phyloP scores from a whole-genome alignment of 2,888 invertebrate species.

The Eristalis arbustorum region DNA sequence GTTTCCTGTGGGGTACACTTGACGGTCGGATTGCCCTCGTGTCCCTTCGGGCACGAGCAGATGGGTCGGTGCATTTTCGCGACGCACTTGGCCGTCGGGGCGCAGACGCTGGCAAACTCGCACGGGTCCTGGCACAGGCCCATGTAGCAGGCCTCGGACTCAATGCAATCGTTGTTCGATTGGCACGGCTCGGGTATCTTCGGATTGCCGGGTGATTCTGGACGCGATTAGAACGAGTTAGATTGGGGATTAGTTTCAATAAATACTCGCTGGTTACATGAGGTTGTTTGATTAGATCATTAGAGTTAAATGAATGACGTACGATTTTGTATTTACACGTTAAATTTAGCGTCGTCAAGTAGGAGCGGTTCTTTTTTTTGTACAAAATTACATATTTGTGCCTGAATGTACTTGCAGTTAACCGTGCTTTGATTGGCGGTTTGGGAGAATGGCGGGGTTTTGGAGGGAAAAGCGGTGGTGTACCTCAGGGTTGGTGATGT shows the following conservation, averaged over 20 bases:
- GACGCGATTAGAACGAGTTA: conserved; percentile 55
- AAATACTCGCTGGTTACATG: conserved; percentile 43
- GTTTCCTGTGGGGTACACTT: conserved; percentile 88
- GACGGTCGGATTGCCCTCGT: conserved; percentile 90
- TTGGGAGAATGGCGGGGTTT: neutral
- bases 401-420: neutral
- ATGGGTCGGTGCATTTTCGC: conserved; percentile 91
- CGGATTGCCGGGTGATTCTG: conserved; percentile 86
- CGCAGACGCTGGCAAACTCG: conserved; percentile 89
- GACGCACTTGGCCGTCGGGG: conserved; percentile 87
- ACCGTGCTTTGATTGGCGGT: neutral
- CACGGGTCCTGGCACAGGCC: conserved; percentile 91
- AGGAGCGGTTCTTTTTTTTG: conserved; percentile 62
- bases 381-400: conserved; percentile 54
- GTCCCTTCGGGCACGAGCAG: conserved; percentile 89
- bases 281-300: neutral
- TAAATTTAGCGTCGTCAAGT: neutral
- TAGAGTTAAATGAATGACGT: neutral
- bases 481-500: neutral
- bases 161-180: conserved; percentile 91
- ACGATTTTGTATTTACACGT: conserved; percentile 34
- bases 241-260: conserved; percentile 41
- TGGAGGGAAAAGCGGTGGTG: neutral
- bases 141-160: conserved; percentile 91
- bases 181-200: conserved; percentile 90